phyloP scores from a whole-genome alignment of 1,140 invertebrate genomes.

The Asobara japonica region DNA sequence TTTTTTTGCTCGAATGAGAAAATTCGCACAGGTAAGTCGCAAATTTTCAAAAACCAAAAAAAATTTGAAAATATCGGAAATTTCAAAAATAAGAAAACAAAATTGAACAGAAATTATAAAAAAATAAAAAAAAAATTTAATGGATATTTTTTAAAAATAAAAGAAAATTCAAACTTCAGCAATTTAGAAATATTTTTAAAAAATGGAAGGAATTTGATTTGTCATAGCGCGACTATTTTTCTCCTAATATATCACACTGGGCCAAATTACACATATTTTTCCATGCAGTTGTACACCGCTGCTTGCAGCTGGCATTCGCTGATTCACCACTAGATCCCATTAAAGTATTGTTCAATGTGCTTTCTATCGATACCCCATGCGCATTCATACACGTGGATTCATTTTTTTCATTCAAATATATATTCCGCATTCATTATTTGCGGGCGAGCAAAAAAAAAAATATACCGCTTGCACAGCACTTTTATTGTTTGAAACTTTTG shows the following conservation, averaged over 20 bases:
- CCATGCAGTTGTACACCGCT: neutral
- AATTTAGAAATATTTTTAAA: neutral
- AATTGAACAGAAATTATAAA: too few relatives aligned
- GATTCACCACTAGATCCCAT: neutral
- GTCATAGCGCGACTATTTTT: too few relatives aligned
- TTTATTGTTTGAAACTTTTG: constrained; percentile 19
- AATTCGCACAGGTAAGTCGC: too few relatives aligned
- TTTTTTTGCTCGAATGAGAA: too few relatives aligned
- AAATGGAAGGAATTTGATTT: too few relatives aligned
- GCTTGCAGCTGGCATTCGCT: neutral
- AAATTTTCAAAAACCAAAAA: too few relatives aligned
- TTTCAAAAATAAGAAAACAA: too few relatives aligned
- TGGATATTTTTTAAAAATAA: too few relatives aligned
- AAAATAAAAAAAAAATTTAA: too few relatives aligned
- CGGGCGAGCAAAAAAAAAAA: neutral
- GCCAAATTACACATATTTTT: neutral
- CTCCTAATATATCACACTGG: neutral
- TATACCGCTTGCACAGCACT: neutral
- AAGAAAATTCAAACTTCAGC: too few relatives aligned
- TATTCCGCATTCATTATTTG: neutral
- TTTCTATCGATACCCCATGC: neutral
- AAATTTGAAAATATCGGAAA: too few relatives aligned
- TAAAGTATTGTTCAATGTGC: neutral
- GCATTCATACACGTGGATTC: neutral
- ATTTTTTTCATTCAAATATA: neutral